Conservation (phyloP, 2,797 vertebrate species). For the Chloroceryle inda region DNA sequence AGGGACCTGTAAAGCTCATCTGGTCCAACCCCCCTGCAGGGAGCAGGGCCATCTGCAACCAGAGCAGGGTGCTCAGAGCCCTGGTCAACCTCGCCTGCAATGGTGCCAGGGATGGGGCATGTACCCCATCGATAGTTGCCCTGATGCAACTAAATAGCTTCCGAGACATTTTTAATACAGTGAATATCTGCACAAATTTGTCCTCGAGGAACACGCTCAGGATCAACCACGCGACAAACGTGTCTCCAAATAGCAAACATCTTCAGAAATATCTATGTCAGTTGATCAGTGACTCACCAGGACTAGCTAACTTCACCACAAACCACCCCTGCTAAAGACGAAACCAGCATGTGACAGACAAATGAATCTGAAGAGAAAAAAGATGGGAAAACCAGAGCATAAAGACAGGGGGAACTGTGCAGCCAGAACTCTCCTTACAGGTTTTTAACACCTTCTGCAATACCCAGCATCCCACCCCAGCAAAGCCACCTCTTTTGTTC, state of each 20-base stretch:
- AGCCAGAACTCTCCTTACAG: accelerated
- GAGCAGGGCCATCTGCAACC: not conserved
- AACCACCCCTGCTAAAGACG: not conserved
- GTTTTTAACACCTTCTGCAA: not conserved
- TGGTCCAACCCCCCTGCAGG: not conserved
- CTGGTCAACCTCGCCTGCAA: not conserved
- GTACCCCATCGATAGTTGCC: not conserved
- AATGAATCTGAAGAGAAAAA: not conserved
- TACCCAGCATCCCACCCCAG: not conserved
- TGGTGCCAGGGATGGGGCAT: not conserved
- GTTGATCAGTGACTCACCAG: not conserved
- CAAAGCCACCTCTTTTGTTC: accelerated
- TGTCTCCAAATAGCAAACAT: not conserved
- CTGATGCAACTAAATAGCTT: not conserved
- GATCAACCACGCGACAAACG: not conserved
- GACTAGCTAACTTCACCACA: not conserved
- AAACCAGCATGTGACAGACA: not conserved
- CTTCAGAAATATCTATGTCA: not conserved
- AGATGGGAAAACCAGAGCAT: not conserved
- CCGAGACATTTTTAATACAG: accelerated
- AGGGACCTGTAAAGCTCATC: not conserved
- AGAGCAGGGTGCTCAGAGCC: not conserved
- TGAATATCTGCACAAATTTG: not conserved
- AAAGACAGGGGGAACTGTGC: not conserved
- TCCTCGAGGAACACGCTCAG: not conserved